Percentiles rank a stretch among this genome's conserved stretches.
phyloP scores from a whole-genome alignment of 1,140 invertebrate genomes.

The Holotrichia oblita region DNA sequence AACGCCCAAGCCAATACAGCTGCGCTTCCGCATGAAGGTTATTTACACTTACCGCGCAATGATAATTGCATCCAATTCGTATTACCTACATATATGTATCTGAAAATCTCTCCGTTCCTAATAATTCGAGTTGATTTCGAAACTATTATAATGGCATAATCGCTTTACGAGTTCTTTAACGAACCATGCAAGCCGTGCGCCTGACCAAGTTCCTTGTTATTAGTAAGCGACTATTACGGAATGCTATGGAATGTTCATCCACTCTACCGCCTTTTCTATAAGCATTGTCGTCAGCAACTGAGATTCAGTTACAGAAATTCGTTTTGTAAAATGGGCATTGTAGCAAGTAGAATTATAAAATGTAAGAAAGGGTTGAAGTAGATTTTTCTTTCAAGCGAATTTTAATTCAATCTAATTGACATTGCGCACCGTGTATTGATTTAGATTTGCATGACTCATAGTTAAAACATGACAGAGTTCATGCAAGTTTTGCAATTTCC shows the following conservation, averaged over 20 bases:
- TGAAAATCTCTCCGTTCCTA: slow-evolving; percentile 18
- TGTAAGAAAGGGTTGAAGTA: too few relatives aligned
- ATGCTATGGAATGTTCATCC: background rate
- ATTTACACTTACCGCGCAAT: background rate
- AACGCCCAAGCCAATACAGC: background rate
- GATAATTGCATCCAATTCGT: background rate
- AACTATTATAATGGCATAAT: slow-evolving; percentile 4
- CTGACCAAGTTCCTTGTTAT: background rate
- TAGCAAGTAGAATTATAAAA: too few relatives aligned
- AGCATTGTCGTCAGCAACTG: too few relatives aligned
- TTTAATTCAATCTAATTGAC: too few relatives aligned
- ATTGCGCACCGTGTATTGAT: too few relatives aligned
- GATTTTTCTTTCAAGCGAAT: too few relatives aligned
- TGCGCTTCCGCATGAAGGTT: background rate
- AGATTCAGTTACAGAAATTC: too few relatives aligned
- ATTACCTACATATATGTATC: background rate
- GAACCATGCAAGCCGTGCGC: background rate
- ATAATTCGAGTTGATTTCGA: background rate
- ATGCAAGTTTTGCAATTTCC: too few relatives aligned
- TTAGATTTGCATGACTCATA: too few relatives aligned
- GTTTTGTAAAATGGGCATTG: too few relatives aligned
- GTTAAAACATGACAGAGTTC: too few relatives aligned
- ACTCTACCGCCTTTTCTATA: background rate
- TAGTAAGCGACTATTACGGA: slow-evolving; percentile 21
- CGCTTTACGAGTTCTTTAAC: slow-evolving; percentile 17